phyloP scores from a whole-genome alignment of 2,888 invertebrate species.

The Pandemis corylana region DNA sequence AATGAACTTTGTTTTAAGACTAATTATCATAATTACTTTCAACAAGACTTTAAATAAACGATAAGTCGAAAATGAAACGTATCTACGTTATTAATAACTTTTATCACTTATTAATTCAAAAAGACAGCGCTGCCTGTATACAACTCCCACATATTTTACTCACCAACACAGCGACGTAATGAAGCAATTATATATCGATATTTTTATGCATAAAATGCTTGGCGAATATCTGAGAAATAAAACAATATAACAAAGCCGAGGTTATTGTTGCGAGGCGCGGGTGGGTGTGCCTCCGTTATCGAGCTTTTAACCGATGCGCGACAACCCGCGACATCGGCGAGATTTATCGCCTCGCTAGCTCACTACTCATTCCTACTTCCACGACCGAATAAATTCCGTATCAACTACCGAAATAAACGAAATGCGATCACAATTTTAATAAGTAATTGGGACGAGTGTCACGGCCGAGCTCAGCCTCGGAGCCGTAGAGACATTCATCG shows the following conservation, averaged over 20 bases:
- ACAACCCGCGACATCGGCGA: conserved; percentile 81
- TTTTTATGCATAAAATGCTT: conserved; percentile 85
- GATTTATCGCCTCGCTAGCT: conserved; percentile 82
- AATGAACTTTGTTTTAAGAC: not conserved
- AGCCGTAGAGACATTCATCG: no score
- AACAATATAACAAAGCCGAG: conserved; percentile 69
- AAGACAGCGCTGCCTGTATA: conserved; percentile 72
- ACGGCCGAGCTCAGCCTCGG: not conserved
- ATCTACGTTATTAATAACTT: conserved; percentile 15
- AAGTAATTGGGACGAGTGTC: not conserved
- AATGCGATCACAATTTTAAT: conserved; percentile 6
- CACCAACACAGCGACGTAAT: conserved; percentile 84
- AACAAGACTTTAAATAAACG: not conserved
- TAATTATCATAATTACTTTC: not conserved
- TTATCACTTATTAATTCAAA: conserved; percentile 37
- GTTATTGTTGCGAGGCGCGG: conserved; percentile 82
- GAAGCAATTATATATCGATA: conserved; percentile 86
- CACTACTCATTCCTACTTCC: conserved; percentile 82
- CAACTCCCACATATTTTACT: conserved; percentile 84
- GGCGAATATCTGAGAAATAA: conserved; percentile 82
- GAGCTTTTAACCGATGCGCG: conserved; percentile 84
- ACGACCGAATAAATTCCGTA: conserved; percentile 76
- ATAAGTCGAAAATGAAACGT: not conserved
- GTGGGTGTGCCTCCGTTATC: conserved; percentile 84
- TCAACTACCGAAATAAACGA: conserved; percentile 71